Percentiles rank a stretch among this genome's conserved stretches.
Evolutionary conservation across 2,113 vertebrate species (phyloP).

Genomic region (Engraulis encrasicolus): DNA sequence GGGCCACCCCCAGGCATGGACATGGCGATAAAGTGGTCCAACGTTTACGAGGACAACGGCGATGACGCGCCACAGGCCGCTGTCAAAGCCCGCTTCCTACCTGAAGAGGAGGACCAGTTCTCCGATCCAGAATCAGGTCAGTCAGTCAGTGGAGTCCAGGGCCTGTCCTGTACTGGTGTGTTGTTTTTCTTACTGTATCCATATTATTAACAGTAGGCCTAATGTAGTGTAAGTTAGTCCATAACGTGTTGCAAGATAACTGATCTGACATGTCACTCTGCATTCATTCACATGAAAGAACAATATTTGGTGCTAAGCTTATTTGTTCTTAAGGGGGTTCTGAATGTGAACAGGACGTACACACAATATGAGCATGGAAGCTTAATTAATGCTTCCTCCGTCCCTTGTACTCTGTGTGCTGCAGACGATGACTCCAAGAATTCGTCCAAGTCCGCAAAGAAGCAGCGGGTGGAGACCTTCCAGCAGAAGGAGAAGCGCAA

Average conservation of each 20-base stretch:
- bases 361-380: neutral
- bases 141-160: neutral
- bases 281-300: too few species aligned
- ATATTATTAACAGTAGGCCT: too few species aligned
- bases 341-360: too few species aligned
- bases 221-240: too few species aligned
- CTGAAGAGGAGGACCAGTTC: slow-evolving; percentile 69
- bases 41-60: slow-evolving; percentile 95
- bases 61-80: slow-evolving; percentile 85
- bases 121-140: slow-evolving; percentile 76
- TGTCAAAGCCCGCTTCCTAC: slow-evolving; percentile 74
- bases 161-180: too few species aligned
- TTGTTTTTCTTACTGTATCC: too few species aligned
- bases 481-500: slow-evolving; percentile 88
- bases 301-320: too few species aligned
- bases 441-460: slow-evolving; percentile 78
- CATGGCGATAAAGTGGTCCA: slow-evolving; percentile 98
- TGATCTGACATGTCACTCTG: too few species aligned
- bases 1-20: slow-evolving; percentile 86
- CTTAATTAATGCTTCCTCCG: neutral
- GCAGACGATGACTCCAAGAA: slow-evolving; percentile 83
- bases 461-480: slow-evolving; percentile 83
- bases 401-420: slow-evolving; percentile 49
- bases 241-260: too few species aligned
- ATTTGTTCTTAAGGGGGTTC: too few species aligned